These are phyloP conservation scores for Drosophila mulleri DNA, from an alignment of 2,888 invertebrate genomes.

Conservation along the genomic window DNA sequence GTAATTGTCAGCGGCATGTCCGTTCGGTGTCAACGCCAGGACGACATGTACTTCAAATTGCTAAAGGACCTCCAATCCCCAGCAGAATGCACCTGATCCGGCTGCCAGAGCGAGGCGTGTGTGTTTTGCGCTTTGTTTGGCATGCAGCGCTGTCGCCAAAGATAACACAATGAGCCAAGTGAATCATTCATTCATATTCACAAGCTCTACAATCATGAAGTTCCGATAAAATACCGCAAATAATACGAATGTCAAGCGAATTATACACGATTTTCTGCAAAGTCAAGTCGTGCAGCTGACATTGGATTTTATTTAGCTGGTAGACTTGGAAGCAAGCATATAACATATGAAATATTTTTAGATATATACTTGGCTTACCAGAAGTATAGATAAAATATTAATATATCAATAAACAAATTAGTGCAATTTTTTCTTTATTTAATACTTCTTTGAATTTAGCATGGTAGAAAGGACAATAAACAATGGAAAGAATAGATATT, in stretches of 20 bases:
- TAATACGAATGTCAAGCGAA: slow-evolving; percentile 3
- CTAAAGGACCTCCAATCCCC: slow-evolving; percentile 49
- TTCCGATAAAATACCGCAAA: slow-evolving; percentile 1
- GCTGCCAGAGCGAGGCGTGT: slow-evolving; percentile 31
- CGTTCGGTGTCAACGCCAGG: slow-evolving; percentile 70
- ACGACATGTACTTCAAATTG: slow-evolving; percentile 63
- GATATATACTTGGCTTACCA: too few species aligned
- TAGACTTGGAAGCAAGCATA: too few species aligned
- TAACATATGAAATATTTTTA: too few species aligned
- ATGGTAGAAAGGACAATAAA: too few species aligned
- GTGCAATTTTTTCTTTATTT: too few species aligned
- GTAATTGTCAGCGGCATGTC: slow-evolving; percentile 78
- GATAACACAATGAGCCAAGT: slow-evolving; percentile 22
- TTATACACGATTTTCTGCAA: not conserved
- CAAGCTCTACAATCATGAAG: slow-evolving; percentile 5
- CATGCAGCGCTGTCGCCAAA: slow-evolving; percentile 62
- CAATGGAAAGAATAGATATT: too few species aligned
- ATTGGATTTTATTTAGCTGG: too few species aligned
- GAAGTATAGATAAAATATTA: too few species aligned
- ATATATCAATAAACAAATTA: too few species aligned
- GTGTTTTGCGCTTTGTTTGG: slow-evolving; percentile 15
- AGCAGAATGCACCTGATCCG: slow-evolving; percentile 17
- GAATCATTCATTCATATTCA: slow-evolving; percentile 34
- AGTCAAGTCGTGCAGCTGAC: too few species aligned
- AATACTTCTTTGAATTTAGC: too few species aligned